phyloP scores from a whole-genome alignment of 2,888 invertebrate species.

The Drosophila planitibia region DNA sequence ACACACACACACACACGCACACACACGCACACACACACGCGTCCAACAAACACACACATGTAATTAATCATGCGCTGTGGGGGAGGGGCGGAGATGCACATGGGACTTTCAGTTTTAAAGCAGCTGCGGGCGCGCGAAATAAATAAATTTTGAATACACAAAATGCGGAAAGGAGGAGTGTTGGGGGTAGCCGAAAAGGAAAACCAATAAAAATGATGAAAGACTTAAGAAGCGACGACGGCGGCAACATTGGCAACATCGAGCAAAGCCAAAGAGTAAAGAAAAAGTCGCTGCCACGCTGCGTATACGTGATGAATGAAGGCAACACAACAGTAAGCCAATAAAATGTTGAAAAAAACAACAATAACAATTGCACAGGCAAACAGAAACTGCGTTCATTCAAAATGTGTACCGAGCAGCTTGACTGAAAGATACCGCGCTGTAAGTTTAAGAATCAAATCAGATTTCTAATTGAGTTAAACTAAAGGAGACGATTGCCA shows the following conservation, averaged over 20 bases:
- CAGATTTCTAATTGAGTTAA: too few species aligned
- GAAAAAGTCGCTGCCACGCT: slow-evolving; percentile 29
- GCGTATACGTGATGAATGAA: slow-evolving; percentile 70
- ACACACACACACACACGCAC: background rate
- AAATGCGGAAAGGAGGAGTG: background rate
- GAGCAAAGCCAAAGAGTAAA: slow-evolving; percentile 17
- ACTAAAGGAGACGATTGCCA: background rate
- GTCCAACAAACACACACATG: slow-evolving; percentile 23
- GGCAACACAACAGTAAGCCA: slow-evolving; percentile 51
- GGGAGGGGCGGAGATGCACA: slow-evolving; percentile 16
- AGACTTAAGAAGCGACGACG: slow-evolving; percentile 61
- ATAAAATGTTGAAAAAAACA: slow-evolving; percentile 61
- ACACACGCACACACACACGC: slow-evolving; percentile 2
- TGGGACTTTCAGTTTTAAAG: slow-evolving; percentile 68
- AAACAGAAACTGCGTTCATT: slow-evolving; percentile 42
- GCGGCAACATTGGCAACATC: slow-evolving; percentile 32
- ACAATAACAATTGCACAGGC: slow-evolving; percentile 57
- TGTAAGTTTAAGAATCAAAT: too few species aligned
- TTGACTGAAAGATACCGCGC: background rate
- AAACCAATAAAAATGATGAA: slow-evolving; percentile 78
- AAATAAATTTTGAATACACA: slow-evolving; percentile 71
- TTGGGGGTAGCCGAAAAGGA: background rate
- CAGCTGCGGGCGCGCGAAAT: slow-evolving; percentile 58
- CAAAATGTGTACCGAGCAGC: background rate
- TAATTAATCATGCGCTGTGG: slow-evolving; percentile 66